A percentile compares a stretch with the other conserved stretches of the same genome.
phyloP scores from a whole-genome alignment of 2,888 invertebrate genomes.

The Orthosia cruda region DNA sequence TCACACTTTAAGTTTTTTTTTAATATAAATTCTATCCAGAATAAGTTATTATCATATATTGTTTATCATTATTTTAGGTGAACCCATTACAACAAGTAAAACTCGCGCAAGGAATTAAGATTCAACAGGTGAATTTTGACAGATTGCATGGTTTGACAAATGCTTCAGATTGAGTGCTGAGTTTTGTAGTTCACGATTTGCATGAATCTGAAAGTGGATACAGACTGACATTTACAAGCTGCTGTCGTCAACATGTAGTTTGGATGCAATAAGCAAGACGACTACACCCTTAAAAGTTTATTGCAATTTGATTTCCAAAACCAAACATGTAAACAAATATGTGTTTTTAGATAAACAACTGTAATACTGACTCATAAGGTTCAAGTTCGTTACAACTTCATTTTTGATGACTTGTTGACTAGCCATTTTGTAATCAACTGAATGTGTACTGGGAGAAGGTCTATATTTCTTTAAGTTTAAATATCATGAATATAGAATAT shows the following conservation, averaged over 20 bases:
- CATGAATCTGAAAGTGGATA: constrained; percentile 41
- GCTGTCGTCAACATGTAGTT: constrained; percentile 13
- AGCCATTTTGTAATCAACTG: no score
- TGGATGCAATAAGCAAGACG: not conserved
- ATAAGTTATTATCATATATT: constrained; percentile 54
- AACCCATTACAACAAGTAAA: constrained; percentile 89
- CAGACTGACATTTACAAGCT: not conserved
- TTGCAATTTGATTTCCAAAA: not conserved
- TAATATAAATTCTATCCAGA: constrained; percentile 26
- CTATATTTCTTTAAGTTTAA: no score
- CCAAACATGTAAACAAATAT: no score
- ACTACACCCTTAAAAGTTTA: no score
- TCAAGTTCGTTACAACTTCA: no score
- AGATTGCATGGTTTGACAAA: constrained; percentile 75
- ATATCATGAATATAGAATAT: no score
- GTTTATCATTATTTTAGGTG: constrained; percentile 84
- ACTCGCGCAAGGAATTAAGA: constrained; percentile 89
- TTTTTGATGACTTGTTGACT: no score
- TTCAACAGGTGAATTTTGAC: constrained; percentile 87
- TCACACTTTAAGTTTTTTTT: constrained; percentile 28
- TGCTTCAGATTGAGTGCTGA: constrained; percentile 53
- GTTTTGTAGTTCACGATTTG: constrained; percentile 49
- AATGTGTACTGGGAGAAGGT: no score
- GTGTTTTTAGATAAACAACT: no score
- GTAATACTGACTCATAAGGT: no score